Conservation (phyloP, 2,888 invertebrate species). For the Apamea anceps region DNA sequence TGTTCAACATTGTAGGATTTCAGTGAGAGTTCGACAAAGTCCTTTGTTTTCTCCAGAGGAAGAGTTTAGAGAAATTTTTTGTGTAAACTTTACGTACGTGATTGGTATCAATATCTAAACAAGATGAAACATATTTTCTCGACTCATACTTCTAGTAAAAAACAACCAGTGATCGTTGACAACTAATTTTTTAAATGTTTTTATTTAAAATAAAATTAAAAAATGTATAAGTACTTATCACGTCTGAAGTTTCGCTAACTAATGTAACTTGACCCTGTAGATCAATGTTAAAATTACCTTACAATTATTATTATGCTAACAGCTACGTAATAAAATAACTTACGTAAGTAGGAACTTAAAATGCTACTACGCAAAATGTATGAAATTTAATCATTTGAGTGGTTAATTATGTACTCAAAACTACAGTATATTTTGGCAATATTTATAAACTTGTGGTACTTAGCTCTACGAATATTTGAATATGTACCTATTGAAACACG, state of each 20-base stretch:
- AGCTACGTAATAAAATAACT: background rate
- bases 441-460: constrained; percentile 2
- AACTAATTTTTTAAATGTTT: no score
- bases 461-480: constrained; percentile 5
- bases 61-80: background rate
- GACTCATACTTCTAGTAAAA: no score
- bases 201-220: no score
- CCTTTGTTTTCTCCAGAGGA: background rate
- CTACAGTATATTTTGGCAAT: background rate
- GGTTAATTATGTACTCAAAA: background rate
- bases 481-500: constrained; percentile 2
- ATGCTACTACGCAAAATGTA: background rate
- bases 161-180: no score
- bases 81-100: no score
- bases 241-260: background rate
- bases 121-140: no score
- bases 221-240: background rate
- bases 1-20: background rate
- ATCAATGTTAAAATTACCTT: background rate
- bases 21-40: background rate
- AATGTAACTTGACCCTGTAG: background rate
- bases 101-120: no score
- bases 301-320: background rate
- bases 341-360: background rate
- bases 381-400: background rate